A percentile compares a stretch with the other conserved stretches of the same genome.
phyloP scores from a whole-genome alignment of 2,113 vertebrate species.

The human region GRCh38 chr15:56098501-56099000 shows the following conservation, averaged over 20 bases:
- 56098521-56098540: constrained; percentile 29
- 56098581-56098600: not conserved
- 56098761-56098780: constrained; percentile 39
- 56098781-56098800: constrained; percentile 35
- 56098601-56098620: constrained; percentile 18
- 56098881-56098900: constrained; percentile 49
- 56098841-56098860: not conserved
- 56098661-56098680: not conserved
- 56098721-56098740: constrained; percentile 16
- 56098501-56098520: constrained; percentile 12
- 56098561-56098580: constrained; percentile 37
- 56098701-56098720: constrained; percentile 20
- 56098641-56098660: not conserved
- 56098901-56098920: constrained; percentile 26
- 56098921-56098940: constrained; percentile 26
- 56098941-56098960: constrained; percentile 14
- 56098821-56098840: constrained; percentile 35
- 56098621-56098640: not conserved
- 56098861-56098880: not conserved
- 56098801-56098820: not conserved
- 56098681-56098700: not conserved
- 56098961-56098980: constrained; percentile 40
- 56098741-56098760: not conserved
- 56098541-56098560: constrained; percentile 27
- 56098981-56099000: constrained; percentile 12